Conservation (phyloP, 2,888 invertebrate species). For the Nymphalis c-album region DNA sequence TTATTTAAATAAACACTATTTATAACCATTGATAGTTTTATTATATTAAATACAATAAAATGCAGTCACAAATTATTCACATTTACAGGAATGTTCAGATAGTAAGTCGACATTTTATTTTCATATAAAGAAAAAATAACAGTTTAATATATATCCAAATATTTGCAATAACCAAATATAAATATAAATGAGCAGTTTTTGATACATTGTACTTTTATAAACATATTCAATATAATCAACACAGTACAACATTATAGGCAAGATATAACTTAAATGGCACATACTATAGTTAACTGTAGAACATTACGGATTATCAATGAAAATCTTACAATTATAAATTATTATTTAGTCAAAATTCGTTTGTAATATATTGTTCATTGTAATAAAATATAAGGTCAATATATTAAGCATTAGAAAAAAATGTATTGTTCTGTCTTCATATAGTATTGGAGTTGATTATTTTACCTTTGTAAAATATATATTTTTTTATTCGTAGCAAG, state of each 20-base stretch:
- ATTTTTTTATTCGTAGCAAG: background rate
- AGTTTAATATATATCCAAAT: conserved; percentile 4
- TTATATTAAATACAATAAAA: conserved; percentile 21
- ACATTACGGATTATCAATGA: too few relatives aligned
- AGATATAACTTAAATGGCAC: conserved; percentile 14
- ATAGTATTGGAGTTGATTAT: too few relatives aligned
- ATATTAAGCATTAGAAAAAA: too few relatives aligned
- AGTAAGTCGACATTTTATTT: conserved; percentile 17
- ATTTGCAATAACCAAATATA: conserved; percentile 7
- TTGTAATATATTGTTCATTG: too few relatives aligned
- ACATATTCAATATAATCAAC: background rate
- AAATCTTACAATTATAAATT: too few relatives aligned
- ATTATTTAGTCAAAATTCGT: too few relatives aligned
- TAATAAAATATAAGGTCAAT: too few relatives aligned
- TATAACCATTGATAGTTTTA: conserved; percentile 13
- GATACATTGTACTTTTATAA: background rate
- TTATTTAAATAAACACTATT: conserved; percentile 17
- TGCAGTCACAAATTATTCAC: conserved; percentile 22
- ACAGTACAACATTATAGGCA: conserved; percentile 8
- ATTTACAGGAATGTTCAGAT: conserved; percentile 29
- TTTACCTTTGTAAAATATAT: background rate
- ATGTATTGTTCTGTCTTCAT: too few relatives aligned
- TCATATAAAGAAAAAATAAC: conserved; percentile 6
- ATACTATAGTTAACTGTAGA: background rate
- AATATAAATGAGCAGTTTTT: conserved; percentile 2